Evolutionary conservation across 2,888 invertebrate genomes (phyloP).

Genomic region (Synanthedon myopaeformis): DNA sequence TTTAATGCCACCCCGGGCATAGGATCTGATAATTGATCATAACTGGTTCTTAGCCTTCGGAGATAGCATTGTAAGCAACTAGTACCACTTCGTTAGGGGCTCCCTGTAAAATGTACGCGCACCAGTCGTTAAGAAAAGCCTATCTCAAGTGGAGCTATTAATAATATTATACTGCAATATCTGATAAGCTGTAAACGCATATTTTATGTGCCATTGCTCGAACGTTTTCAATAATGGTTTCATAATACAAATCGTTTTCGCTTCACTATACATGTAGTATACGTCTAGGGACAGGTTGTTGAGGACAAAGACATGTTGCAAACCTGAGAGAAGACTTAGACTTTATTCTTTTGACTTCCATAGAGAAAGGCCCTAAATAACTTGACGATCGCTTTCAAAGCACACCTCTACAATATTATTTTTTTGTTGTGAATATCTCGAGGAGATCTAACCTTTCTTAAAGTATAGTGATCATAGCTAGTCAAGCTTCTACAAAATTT

Average conservation of each 20-base stretch:
- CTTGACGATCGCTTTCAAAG: no score
- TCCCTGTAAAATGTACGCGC: slow-evolving; percentile 46
- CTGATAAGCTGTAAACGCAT: slow-evolving; percentile 29
- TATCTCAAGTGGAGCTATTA: slow-evolving; percentile 53
- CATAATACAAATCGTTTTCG: neutral
- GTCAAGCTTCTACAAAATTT: no score
- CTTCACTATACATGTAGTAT: no score
- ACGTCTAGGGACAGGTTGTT: no score
- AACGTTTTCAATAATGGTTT: neutral
- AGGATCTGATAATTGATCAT: slow-evolving; percentile 65
- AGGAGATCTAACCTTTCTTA: no score
- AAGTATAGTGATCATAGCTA: no score
- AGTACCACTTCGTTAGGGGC: slow-evolving; percentile 60
- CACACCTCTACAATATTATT: no score
- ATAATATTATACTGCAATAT: slow-evolving; percentile 49
- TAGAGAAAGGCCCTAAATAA: no score
- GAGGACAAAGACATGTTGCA: no score
- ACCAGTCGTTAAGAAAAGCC: slow-evolving; percentile 45
- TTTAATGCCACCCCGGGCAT: slow-evolving; percentile 64
- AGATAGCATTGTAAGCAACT: slow-evolving; percentile 67
- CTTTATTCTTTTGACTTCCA: no score
- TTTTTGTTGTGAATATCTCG: no score
- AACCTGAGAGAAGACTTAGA: no score
- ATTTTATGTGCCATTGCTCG: slow-evolving; percentile 1
- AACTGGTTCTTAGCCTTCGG: slow-evolving; percentile 56